phyloP scores from a whole-genome alignment of 2,888 invertebrate species.

The Tenodera sinensis region DNA sequence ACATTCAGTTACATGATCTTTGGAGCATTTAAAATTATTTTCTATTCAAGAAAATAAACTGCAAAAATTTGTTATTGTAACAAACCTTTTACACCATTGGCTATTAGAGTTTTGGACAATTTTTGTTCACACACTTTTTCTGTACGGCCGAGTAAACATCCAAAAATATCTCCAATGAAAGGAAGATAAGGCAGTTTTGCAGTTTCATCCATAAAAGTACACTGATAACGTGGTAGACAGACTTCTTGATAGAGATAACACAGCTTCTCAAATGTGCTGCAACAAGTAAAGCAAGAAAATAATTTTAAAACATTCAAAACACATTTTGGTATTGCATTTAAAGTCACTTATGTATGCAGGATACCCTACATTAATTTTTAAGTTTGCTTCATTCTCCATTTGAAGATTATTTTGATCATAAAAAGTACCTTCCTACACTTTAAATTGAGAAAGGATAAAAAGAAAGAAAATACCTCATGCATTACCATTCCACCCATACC shows the following conservation, averaged over 20 bases:
- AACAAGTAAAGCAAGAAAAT: slow-evolving; percentile 26
- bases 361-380: background rate
- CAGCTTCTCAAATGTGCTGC: slow-evolving; percentile 48
- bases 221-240: slow-evolving; percentile 43
- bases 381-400: too few relatives aligned
- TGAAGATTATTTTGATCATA: too few relatives aligned
- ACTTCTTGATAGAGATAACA: slow-evolving; percentile 49
- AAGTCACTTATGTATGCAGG: too few relatives aligned
- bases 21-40: too few relatives aligned
- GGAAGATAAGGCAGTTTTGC: slow-evolving; percentile 47
- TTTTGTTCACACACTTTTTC: background rate
- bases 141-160: slow-evolving; percentile 42
- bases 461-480: too few relatives aligned
- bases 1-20: too few relatives aligned
- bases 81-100: background rate
- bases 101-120: background rate
- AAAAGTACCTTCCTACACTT: too few relatives aligned
- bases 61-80: too few relatives aligned
- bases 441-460: too few relatives aligned
- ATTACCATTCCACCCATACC: too few relatives aligned
- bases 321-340: background rate
- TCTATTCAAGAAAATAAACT: too few relatives aligned
- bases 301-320: background rate
- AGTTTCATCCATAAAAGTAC: slow-evolving; percentile 45
- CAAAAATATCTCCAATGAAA: slow-evolving; percentile 48